Evolutionary conservation across 2,888 invertebrate species (phyloP).

Genomic region (Cephus rjabovi): DNA sequence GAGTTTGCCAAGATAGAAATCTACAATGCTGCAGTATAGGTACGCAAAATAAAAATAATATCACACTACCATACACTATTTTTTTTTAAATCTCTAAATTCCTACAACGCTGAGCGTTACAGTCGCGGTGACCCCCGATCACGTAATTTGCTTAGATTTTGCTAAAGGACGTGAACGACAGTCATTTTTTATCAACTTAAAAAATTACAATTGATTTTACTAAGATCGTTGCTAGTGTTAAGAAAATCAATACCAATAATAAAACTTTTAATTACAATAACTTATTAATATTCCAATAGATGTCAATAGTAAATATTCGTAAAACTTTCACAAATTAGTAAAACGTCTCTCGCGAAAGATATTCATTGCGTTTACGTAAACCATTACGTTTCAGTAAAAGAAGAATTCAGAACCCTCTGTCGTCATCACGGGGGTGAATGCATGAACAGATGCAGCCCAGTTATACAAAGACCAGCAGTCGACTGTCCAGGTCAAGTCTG

Average conservation of each 20-base stretch:
- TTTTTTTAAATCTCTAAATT: constrained; percentile 21
- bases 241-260: not conserved
- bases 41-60: not conserved
- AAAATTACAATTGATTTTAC: no score
- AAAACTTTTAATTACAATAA: not conserved
- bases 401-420: constrained; percentile 35
- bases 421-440: constrained; percentile 47
- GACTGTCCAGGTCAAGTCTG: constrained; percentile 36
- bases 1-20: not conserved
- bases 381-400: constrained; percentile 37
- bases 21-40: not conserved
- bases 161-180: no score
- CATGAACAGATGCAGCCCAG: constrained; percentile 26
- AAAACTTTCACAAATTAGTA: not conserved
- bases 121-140: no score
- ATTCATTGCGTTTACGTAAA: not conserved
- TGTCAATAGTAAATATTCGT: not conserved
- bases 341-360: not conserved
- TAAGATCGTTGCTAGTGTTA: not conserved
- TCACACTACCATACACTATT: not conserved
- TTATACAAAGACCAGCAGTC: not conserved
- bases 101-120: no score
- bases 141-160: no score
- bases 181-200: no score
- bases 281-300: not conserved